phyloP scores from a whole-genome alignment of 2,797 vertebrate genomes.

The Hippocampus kuda region DNA sequence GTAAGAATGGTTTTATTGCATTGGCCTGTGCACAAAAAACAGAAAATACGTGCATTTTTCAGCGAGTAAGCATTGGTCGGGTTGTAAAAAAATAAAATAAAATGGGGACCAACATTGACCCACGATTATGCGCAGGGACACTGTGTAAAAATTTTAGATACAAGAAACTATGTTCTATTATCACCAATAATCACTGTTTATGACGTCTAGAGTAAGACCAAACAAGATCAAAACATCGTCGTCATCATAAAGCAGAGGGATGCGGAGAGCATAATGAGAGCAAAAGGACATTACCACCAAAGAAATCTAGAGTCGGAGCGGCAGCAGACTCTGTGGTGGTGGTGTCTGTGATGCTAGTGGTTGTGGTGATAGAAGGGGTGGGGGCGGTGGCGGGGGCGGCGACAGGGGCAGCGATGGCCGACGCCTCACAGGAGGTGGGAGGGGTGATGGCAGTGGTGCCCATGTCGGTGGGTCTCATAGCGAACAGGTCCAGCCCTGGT shows the following conservation, averaged over 20 bases:
- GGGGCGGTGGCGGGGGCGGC: conserved; percentile 68
- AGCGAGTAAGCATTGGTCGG: no score
- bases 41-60: not conserved
- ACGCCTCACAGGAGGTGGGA: conserved; percentile 63
- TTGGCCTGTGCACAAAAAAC: not conserved
- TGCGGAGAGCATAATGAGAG: conserved; percentile 52
- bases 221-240: conserved; percentile 25
- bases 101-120: no score
- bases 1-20: not conserved
- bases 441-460: conserved; percentile 70
- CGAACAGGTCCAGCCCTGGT: conserved; percentile 96
- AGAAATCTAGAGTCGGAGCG: conserved; percentile 92
- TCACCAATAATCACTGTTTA: conserved; percentile 16
- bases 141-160: conserved; percentile 46
- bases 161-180: conserved; percentile 34
- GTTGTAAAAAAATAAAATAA: no score
- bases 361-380: conserved; percentile 64
- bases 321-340: conserved; percentile 66
- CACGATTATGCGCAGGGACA: not conserved
- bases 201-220: conserved; percentile 22
- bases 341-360: conserved; percentile 63
- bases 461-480: conserved; percentile 88
- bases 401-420: conserved; percentile 70
- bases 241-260: conserved; percentile 51
- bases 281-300: conserved; percentile 87